These are phyloP conservation scores for Psilanteris sp. DNA, from an alignment of 1,140 invertebrate genomes.

Conservation along the genomic window DNA sequence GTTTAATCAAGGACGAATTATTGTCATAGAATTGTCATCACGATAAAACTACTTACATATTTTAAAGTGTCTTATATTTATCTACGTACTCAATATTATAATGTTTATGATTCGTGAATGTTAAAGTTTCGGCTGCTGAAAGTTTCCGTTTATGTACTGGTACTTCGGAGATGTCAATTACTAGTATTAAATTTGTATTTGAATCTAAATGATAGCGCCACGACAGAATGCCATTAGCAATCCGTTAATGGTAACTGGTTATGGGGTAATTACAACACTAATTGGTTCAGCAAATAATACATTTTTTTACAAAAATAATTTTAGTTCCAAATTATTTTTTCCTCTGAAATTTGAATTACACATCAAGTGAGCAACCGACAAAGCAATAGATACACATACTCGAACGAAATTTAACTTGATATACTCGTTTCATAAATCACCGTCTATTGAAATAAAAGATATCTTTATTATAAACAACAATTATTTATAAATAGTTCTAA, in stretches of 20 bases:
- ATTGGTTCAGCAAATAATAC: conserved; percentile 13
- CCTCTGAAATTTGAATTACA: conserved; percentile 45
- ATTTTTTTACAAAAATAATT: conserved; percentile 56
- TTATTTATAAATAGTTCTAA: conserved; percentile 57
- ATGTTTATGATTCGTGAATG: conserved; percentile 4
- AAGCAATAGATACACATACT: conserved; percentile 38
- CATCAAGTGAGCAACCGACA: conserved; percentile 40
- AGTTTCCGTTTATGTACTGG: conserved; percentile 57
- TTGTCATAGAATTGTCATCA: no score
- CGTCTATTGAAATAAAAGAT: conserved; percentile 33
- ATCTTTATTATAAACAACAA: conserved; percentile 45
- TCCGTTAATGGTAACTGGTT: conserved; percentile 3
- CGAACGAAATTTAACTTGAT: no score
- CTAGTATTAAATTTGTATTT: neutral
- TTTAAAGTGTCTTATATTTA: conserved; percentile 2
- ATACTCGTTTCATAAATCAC: conserved; percentile 13
- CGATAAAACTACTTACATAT: conserved; percentile 41
- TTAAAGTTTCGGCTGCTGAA: conserved; percentile 18
- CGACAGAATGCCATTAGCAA: neutral
- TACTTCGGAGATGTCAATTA: conserved; percentile 23
- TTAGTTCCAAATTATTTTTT: conserved; percentile 42
- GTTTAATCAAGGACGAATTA: no score
- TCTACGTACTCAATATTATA: conserved; percentile 13
- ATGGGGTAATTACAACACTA: conserved; percentile 38
- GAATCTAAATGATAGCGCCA: neutral